Conservation (phyloP, 2,888 invertebrate species). For the Nasonia oneida region DNA sequence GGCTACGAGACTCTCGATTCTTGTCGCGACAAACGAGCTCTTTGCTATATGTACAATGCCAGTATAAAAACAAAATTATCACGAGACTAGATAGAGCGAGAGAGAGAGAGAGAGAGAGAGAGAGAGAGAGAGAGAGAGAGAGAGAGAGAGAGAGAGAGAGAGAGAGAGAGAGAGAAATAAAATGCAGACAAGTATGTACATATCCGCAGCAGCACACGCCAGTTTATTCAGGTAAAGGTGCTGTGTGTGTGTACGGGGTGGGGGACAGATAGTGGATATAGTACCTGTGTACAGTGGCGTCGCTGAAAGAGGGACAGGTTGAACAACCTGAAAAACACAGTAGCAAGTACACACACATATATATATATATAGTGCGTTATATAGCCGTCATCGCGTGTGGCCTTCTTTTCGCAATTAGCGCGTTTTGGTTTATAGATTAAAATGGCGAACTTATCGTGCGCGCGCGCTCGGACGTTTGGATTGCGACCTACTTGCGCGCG, state of each 20-base stretch:
- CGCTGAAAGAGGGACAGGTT: conserved; percentile 27
- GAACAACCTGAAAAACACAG: conserved; percentile 42
- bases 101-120: neutral
- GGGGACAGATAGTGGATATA: neutral
- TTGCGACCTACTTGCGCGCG: neutral
- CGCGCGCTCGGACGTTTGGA: neutral
- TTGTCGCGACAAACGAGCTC: too few species aligned
- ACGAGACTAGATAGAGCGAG: neutral
- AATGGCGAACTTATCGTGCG: conserved; percentile 39
- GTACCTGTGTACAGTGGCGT: neutral
- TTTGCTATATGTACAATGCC: neutral
- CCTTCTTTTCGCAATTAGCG: conserved; percentile 54
- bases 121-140: neutral
- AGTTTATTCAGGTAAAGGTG: conserved; percentile 1
- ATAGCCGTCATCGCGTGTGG: conserved; percentile 1
- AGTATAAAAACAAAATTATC: neutral
- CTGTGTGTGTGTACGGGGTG: neutral
- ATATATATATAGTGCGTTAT: neutral
- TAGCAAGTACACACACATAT: neutral
- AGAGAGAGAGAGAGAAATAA: neutral
- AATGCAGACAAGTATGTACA: neutral
- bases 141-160: neutral
- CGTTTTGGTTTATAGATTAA: conserved; percentile 28
- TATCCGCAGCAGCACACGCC: too few species aligned
- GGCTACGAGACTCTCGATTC: too few species aligned